phyloP scores from a whole-genome alignment of 2,888 invertebrate genomes.

The Drosophila kanekoi region DNA sequence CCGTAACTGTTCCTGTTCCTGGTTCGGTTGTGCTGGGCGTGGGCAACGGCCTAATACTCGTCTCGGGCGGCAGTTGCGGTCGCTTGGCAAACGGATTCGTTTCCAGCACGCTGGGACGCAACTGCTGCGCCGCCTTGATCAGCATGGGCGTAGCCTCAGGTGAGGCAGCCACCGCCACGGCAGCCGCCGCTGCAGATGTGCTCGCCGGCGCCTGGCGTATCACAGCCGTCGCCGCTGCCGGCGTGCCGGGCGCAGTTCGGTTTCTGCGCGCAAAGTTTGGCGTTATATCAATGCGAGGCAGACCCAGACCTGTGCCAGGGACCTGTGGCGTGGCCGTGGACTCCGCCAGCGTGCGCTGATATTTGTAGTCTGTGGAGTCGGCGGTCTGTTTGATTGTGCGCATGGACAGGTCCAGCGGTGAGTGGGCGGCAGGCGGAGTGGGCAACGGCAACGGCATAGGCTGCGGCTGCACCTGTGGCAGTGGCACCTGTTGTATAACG shows the following conservation, averaged over 20 bases:
- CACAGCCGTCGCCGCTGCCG: conserved; percentile 39
- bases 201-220: conserved; percentile 56
- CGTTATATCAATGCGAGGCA: conserved; percentile 92
- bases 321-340: neutral
- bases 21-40: conserved; percentile 14
- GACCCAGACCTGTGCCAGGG: conserved; percentile 73
- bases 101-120: conserved; percentile 81
- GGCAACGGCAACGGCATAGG: conserved; percentile 4
- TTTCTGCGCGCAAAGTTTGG: conserved; percentile 87
- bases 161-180: neutral
- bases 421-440: conserved; percentile 77
- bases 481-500: conserved; percentile 17
- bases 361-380: conserved; percentile 90
- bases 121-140: conserved; percentile 72
- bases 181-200: neutral
- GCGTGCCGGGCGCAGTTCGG: conserved; percentile 8
- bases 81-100: conserved; percentile 79
- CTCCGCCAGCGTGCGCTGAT: conserved; percentile 53
- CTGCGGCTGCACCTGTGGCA: neutral
- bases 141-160: conserved; percentile 38
- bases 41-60: conserved; percentile 59
- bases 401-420: conserved; percentile 94
- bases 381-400: conserved; percentile 95
- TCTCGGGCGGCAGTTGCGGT: conserved; percentile 68
- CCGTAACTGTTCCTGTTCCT: neutral